Evolutionary conservation across 1,140 invertebrate species (phyloP).

Genomic region (Brachionus calyciflorus): DNA sequence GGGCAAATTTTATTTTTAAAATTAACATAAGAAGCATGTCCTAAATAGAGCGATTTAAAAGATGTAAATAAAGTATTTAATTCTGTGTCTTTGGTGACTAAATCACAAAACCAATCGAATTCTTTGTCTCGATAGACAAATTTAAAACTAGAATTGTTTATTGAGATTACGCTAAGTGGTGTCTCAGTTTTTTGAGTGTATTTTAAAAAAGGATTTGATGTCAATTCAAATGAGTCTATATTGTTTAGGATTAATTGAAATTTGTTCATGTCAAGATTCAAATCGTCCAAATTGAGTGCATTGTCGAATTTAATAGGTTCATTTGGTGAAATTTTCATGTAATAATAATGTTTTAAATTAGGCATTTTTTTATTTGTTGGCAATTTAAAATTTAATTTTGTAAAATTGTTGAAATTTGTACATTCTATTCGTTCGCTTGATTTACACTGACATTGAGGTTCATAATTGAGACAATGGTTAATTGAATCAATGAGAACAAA

Average conservation of each 20-base stretch:
- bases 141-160: slow-evolving; percentile 4
- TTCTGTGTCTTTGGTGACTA: not conserved
- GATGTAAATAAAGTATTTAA: not conserved
- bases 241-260: slow-evolving; percentile 23
- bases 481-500: not conserved
- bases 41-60: not conserved
- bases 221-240: not conserved
- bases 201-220: slow-evolving; percentile 13
- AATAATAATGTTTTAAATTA: slow-evolving; percentile 15
- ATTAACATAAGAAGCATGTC: not conserved
- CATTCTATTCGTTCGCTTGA: slow-evolving; percentile 25
- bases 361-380: slow-evolving; percentile 10
- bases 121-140: not conserved
- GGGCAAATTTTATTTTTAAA: not conserved
- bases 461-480: slow-evolving; percentile 13
- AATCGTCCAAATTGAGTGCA: not conserved
- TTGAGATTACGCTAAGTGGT: not conserved
- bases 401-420: slow-evolving; percentile 4
- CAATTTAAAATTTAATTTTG: not conserved
- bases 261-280: not conserved
- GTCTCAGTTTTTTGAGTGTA: not conserved
- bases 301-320: not conserved
- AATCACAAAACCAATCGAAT: slow-evolving; percentile 19
- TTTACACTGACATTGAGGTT: not conserved
- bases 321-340: not conserved